Percentiles rank a stretch among this genome's conserved stretches.
Conservation (phyloP, 2,888 invertebrate species). For the Orthosia gothica region DNA sequence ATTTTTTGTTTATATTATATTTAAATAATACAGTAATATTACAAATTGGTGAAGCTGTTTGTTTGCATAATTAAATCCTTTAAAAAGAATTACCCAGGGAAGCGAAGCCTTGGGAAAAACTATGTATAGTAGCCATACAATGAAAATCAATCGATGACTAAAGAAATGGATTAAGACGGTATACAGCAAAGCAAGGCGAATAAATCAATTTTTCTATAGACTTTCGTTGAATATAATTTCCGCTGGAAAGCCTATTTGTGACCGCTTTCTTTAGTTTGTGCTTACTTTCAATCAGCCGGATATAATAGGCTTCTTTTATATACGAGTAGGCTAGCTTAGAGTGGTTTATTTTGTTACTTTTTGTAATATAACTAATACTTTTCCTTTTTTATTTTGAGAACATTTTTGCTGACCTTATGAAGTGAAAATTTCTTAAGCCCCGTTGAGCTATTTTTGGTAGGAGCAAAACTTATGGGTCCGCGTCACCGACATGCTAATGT, state of each 20-base stretch:
- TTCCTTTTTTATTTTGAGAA: neutral
- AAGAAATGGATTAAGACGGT: conserved; percentile 14
- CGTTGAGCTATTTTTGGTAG: too few relatives aligned
- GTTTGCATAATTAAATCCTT: neutral
- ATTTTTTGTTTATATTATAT: too few relatives aligned
- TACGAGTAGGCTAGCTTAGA: conserved; percentile 15
- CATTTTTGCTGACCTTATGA: neutral
- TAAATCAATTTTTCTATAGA: conserved; percentile 53
- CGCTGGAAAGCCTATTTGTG: conserved; percentile 54
- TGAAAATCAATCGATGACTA: neutral
- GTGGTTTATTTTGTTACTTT: conserved; percentile 26
- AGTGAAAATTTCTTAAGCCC: too few relatives aligned
- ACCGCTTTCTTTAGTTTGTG: conserved; percentile 59
- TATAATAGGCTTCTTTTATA: conserved; percentile 56
- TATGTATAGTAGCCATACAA: neutral
- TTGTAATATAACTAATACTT: neutral
- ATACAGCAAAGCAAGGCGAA: conserved; percentile 29
- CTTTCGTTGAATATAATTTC: conserved; percentile 60
- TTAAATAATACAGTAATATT: too few relatives aligned
- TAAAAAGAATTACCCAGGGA: too few relatives aligned
- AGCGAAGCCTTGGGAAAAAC: neutral
- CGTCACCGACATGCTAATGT: too few relatives aligned
- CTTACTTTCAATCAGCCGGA: conserved; percentile 68
- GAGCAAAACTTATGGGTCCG: too few relatives aligned
- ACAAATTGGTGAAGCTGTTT: neutral